Conservation (phyloP, 2,797 vertebrate genomes). For the Phrynocephalus vlangalii region DNA sequence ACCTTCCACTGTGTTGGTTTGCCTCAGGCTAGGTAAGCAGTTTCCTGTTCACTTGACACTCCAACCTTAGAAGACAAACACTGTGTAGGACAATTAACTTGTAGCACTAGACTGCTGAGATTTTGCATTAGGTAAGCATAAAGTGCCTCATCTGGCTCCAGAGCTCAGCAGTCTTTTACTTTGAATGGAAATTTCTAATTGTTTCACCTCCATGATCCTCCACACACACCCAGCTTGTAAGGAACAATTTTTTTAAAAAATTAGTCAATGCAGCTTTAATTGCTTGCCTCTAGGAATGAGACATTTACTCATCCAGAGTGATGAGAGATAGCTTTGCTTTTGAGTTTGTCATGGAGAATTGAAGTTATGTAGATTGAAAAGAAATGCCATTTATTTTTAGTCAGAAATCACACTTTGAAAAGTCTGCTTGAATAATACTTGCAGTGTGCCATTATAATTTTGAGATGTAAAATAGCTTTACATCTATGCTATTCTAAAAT, state of each 20-base stretch:
- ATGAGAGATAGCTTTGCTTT: neutral
- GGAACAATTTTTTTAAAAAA: neutral
- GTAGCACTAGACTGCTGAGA: neutral
- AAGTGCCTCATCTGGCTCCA: neutral
- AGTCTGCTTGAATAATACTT: neutral
- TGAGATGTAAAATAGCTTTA: neutral
- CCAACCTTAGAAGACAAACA: too few relatives aligned
- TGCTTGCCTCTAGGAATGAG: neutral
- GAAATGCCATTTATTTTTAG: neutral
- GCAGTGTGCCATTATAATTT: neutral
- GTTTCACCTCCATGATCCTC: slow-evolving; percentile 3
- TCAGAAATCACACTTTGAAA: neutral
- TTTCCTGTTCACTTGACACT: neutral
- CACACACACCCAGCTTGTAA: neutral
- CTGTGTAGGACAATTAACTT: neutral
- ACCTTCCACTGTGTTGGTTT: neutral
- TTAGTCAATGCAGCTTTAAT: too few relatives aligned
- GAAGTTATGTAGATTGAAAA: neutral
- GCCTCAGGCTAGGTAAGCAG: neutral
- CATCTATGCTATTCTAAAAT: neutral
- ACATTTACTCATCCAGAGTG: neutral
- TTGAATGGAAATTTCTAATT: neutral
- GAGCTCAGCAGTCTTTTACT: neutral
- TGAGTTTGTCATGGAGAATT: neutral
- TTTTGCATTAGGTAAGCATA: neutral